Evolutionary conservation across 2,113 vertebrate species (phyloP), one percentile per base, ranked within the genome.

Genomic region (Brachyhypopomus gauderio): DNA sequence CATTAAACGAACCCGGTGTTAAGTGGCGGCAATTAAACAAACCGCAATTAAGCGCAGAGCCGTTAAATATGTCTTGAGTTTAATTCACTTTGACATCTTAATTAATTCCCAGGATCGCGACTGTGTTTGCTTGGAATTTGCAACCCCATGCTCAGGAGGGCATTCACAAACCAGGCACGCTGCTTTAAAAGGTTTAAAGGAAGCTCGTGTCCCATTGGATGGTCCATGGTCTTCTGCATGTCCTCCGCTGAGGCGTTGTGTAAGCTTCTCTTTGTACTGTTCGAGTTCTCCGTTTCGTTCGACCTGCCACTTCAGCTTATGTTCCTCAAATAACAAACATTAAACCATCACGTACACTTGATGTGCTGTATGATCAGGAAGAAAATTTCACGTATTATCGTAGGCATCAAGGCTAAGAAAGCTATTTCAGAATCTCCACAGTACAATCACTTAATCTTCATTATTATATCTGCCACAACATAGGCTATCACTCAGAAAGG

Each of bases 291-390:
- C 23, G 36, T 63, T 80, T 83, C 55, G 60, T 60, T 55, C 19
- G 73, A 45, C 69, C 85, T 86, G 85, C 78, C 85, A 84, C 69
- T 85, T 85, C 27, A 67, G 71, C 71, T 83, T 34, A 11, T 52
- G 76, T 70, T 58, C 70, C 25, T 36, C 19, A 64, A 67, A 20
- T 72, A 63, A 62, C 55, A 52, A 78, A 74, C 78, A 36, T 36
- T 69, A 78, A 80, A 70, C 45, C 73, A 66, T 67, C 70, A 34
- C 52, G 45, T 58, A 78, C 48, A 60, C 62, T 34, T 34, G n/a
- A 56, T 70, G 25, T 77, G 56, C 77, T 67, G 67, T 55, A 56
- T 63, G 23, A 82, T 80, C 66, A 60, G 75, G 30, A 58, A 82
- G 62, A 25, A 86, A 30, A 74, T 30, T n/a, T 41, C 38, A 63